These are phyloP conservation scores for Butastur rufipennis DNA, from an alignment of 2,113 vertebrate species.

Conservation along the genomic window DNA sequence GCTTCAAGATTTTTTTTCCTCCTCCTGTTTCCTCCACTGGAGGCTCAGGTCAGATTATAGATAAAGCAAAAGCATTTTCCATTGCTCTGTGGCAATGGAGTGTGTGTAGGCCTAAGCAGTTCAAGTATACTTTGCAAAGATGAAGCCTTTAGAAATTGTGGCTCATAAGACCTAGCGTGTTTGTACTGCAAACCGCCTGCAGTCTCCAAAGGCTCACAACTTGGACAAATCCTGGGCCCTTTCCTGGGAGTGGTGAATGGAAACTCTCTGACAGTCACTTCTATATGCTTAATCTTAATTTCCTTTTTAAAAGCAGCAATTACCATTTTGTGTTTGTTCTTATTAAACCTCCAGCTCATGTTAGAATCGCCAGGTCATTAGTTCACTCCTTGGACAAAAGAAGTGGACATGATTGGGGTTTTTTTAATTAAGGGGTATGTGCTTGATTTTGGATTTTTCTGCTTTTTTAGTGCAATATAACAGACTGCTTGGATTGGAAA, in stretches of 20 bases:
- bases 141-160: neutral
- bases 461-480: neutral
- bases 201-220: neutral
- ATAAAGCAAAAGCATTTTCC: neutral
- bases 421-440: neutral
- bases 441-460: neutral
- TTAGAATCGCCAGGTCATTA: neutral
- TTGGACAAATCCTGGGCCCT: neutral
- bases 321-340: neutral
- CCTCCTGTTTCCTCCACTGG: neutral
- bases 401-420: accelerated
- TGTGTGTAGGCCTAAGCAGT: neutral
- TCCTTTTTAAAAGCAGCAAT: neutral
- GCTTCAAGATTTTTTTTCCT: neutral
- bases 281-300: neutral
- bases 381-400: neutral
- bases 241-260: neutral
- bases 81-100: neutral
- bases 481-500: neutral
- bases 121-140: neutral
- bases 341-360: neutral
- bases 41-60: neutral
- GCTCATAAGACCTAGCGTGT: neutral
- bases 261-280: neutral
- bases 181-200: neutral